Base-by-base conservation (phyloP, 2,888 invertebrate species). In the Biston betularia region DNA sequence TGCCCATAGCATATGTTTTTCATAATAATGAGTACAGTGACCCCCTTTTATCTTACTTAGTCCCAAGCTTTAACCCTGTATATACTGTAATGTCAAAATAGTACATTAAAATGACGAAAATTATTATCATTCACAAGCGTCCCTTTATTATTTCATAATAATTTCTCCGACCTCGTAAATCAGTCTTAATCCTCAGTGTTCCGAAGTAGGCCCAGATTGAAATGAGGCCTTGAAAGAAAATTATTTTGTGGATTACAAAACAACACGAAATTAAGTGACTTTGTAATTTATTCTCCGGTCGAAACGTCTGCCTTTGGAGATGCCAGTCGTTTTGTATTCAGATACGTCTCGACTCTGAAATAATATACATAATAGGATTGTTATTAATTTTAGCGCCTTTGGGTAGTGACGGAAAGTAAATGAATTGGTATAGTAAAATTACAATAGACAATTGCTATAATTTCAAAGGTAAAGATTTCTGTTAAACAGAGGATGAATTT, bases 261-360 rank as follows among this genome's bases (percentile, higher is more conserved):
- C 81, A 86, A 84, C 82, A 80, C 76, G 77, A 82, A 82, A 86
- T 84, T 83, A 84, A 84, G 81, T 80, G 83, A 87, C 81, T 84
- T 86, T 80, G 79, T 82, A 84, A 86, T 85, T 86, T 85, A 85
- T 86, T 82, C 81, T 70, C 75, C 77, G 75, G 77, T 77, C 78
- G 80, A 79, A 84, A 80, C 79, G 81, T 78, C 80, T 76, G 79
- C 76, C 75, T 77, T 76, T 68, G 61, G 68, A 79, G 72, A 83
- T 84, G 84, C 75, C 78, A 78, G 72, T 84, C 84, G 79, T 83
- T 86, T 82, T 80, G 78, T 83, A 77, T 83, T 80, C 75, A 79
- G 74, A 81, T 83, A 78, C 67, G 77, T 75, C 77, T 80, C 76
- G 77, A 64, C 73, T 74, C 62, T 59, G 68, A 72, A 79, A 83